Evolutionary conservation across 2,113 vertebrate species (phyloP).

Genomic region (Pluvialis apricaria): DNA sequence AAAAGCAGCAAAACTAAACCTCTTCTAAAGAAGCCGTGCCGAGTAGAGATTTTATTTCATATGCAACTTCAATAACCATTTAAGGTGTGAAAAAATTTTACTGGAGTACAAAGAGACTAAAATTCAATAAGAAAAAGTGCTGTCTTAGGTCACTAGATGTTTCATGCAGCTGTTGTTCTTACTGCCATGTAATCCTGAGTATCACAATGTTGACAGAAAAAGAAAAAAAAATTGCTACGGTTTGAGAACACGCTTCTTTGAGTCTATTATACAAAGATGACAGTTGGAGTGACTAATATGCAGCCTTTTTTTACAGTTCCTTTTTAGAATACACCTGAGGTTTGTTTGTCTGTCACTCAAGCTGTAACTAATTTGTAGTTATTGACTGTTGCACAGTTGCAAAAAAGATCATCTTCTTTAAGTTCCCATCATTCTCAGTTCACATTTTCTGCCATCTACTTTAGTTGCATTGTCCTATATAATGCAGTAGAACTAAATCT

Average conservation of each 20-base stretch:
- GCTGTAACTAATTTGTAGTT: neutral
- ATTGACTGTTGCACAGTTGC: neutral
- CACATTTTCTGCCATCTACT: neutral
- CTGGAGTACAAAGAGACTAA: neutral
- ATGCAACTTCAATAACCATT: neutral
- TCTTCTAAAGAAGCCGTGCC: neutral
- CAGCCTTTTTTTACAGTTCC: neutral
- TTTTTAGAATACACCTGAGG: neutral
- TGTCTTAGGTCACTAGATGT: neutral
- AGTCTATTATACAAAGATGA: neutral
- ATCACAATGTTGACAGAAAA: neutral
- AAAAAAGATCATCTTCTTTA: neutral
- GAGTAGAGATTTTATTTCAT: neutral
- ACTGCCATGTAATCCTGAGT: neutral
- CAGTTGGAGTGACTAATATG: neutral
- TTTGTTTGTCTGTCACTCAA: neutral
- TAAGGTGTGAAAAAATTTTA: neutral
- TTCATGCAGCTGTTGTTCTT: neutral
- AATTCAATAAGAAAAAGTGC: neutral
- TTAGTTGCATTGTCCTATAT: neutral
- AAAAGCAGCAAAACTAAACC: neutral
- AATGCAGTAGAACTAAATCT: neutral
- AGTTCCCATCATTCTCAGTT: neutral
- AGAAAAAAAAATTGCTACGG: accelerated
- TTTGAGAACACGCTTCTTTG: neutral